phyloP scores from a whole-genome alignment of 2,113 vertebrate species.

The Turdus rufiventris region DNA sequence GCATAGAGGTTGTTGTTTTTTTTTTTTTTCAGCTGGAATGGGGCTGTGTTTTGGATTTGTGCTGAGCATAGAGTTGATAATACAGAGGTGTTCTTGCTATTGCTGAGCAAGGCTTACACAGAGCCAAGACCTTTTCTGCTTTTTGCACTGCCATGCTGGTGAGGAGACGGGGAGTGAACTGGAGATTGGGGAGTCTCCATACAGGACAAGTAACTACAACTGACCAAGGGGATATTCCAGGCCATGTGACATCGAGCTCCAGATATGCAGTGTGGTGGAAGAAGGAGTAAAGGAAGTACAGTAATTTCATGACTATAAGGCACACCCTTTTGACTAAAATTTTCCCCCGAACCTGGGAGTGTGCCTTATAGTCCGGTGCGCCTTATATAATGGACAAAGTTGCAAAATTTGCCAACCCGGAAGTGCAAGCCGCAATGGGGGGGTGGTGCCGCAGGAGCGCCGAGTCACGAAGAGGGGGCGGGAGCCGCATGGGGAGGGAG shows the following conservation, averaged over 20 bases:
- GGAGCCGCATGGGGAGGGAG: too few species aligned
- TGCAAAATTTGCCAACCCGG: too few species aligned
- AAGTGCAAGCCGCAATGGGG: too few species aligned
- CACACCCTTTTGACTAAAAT: too few species aligned
- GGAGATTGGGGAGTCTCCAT: not conserved
- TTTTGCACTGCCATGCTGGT: rapidly evolving
- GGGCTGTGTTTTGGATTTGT: not conserved
- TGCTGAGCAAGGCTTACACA: not conserved
- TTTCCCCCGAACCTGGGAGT: too few species aligned
- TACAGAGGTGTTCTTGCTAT: not conserved
- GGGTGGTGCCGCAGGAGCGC: too few species aligned
- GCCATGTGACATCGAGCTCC: not conserved
- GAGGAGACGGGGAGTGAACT: not conserved
- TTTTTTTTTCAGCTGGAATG: not conserved
- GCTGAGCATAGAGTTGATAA: not conserved
- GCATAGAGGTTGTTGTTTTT: not conserved
- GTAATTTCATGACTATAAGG: too few species aligned
- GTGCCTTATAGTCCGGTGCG: too few species aligned
- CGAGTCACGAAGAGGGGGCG: too few species aligned
- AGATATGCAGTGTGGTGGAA: not conserved
- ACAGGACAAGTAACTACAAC: not conserved
- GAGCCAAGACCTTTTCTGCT: not conserved
- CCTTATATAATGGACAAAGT: too few species aligned
- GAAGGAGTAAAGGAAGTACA: not conserved
- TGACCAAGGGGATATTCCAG: not conserved